Base-by-base conservation (phyloP, 2,797 vertebrate species). In the Lacerta agilis region DNA sequence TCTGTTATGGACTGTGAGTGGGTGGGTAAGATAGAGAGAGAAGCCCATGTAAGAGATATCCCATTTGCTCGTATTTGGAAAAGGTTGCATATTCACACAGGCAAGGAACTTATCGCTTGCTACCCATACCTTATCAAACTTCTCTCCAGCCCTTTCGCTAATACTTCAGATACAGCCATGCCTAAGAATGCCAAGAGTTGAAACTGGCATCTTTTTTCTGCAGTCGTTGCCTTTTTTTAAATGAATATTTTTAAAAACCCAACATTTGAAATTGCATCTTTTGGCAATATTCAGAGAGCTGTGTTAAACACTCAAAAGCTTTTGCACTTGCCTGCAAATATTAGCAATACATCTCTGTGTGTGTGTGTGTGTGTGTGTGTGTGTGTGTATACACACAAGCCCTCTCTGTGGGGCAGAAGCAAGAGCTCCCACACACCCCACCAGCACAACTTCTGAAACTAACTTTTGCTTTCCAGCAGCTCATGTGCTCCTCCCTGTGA, bases 311-410 rank as follows among this genome's bases (percentile, higher is more conserved):
- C 55, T 79, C 76, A 84, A 43, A 83, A 83, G 36, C 33, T 9
- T 86, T 5, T 20, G 66, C 29, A 45, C 67, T 15, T 67, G 61
- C 71, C 77, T 85, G 82, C 83, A 81, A 85, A 71, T 80, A 75
- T 88, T 66, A 85, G n/a, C 49, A 75, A 49, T 84, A 58, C 17
- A 49, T 87, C 67, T 66, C 29, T 41, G n/a, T n/a, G n/a, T n/a
- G n/a, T 71, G 8, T 71, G 27, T 71, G 67, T 41, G 33, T 33
- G 33, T 71, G 8, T 71, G 27, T 71, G 67, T 41, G 33, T 33
- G 33, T 33, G 33, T 71, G 8, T 71, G 27, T 71, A 67, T 41
- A 33, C 33, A 33, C 33, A 75, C 7, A 71, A n/a, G 43, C n/a
- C 45, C 11, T 79, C 23, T 23, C 11, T 61, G 43, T 43, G 64